A percentile compares a stretch with the other conserved stretches of the same genome.
Evolutionary conservation across 2,113 vertebrate genomes (phyloP).

Genomic region (Anoplopoma fimbria): DNA sequence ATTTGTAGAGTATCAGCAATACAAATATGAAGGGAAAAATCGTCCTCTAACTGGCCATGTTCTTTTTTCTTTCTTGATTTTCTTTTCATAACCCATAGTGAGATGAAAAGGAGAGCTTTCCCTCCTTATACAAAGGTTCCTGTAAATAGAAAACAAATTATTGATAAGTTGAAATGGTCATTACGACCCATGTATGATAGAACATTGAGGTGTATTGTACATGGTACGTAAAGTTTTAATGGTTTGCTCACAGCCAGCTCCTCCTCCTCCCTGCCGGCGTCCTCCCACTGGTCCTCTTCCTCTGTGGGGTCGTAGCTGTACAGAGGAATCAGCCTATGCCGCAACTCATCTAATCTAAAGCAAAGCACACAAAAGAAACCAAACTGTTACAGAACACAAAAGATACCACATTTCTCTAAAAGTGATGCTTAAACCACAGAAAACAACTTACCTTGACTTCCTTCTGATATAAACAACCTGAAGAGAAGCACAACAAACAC

Average conservation of each 20-base stretch:
- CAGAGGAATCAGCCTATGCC: conserved; percentile 70
- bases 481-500: not conserved
- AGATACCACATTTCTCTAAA: not conserved
- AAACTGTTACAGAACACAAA: not conserved
- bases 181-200: not conserved
- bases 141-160: conserved; percentile 27
- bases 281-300: conserved; percentile 38
- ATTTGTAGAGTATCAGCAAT: not conserved
- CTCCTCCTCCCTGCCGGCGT: not conserved
- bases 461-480: conserved; percentile 64
- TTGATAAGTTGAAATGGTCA: not conserved
- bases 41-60: not conserved
- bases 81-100: conserved; percentile 17
- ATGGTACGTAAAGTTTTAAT: not conserved
- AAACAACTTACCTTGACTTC: conserved; percentile 46
- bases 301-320: conserved; percentile 73
- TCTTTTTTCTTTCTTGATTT: not conserved
- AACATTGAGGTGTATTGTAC: not conserved
- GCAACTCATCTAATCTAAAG: conserved; percentile 63
- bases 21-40: not conserved
- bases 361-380: not conserved
- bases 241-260: conserved; percentile 38
- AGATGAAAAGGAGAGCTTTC: conserved; percentile 35
- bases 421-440: not conserved
- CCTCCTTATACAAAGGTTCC: conserved; percentile 65